Evolutionary conservation across 2,113 vertebrate genomes (phyloP), one percentile per base, ranked within the genome.

Genomic region (Galeopterus variegatus): DNA sequence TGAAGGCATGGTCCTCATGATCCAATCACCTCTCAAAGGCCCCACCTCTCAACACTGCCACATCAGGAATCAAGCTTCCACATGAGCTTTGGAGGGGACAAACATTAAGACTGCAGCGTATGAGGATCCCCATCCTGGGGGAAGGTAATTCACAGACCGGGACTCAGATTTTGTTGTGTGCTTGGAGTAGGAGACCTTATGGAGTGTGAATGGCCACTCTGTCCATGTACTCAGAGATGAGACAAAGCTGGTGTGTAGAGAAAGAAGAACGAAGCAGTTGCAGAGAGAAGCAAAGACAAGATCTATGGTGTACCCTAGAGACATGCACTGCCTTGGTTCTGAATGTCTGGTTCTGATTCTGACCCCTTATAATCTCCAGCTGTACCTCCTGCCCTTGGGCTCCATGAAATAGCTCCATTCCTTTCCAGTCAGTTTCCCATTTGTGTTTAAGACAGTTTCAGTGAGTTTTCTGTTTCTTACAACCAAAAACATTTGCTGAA

Each of bases 401-500:
- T 90, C 33, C 21, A 2, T 13, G 36, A 76, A 72, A 31, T 13
- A 31, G 48, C 60, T 50, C 54, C 3, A 0, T 60, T 79, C 41
- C 76, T 88, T 58, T 86, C 75, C 41, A 28, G 23, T 23, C 69
- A 24, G 88, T 70, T 79, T 62, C 14, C 62, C 41, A 94, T 92
- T 84, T 67, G 45, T 69, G 14, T 85, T 65, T 31, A 85, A 86
- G 54, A 36, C 8, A 21, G 23, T 76, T 48, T 41, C 69, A 69
- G 24, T 95, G 67, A 19, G 21, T 77, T 60, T 60, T 96, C 52
- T 91, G 56, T 94, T 96, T 81, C 48, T 82, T 79, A 81, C 17
- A 89, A 41, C 58, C 36, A 67, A 23, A 69, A n/a, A 41, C 33
- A 48, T 2, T 73, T 48, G 31, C 50, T 72, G 58, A 79, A 82